These are phyloP conservation scores for Chrysina gloriosa DNA, from an alignment of 2,888 invertebrate genomes.

Conservation along the genomic window DNA sequence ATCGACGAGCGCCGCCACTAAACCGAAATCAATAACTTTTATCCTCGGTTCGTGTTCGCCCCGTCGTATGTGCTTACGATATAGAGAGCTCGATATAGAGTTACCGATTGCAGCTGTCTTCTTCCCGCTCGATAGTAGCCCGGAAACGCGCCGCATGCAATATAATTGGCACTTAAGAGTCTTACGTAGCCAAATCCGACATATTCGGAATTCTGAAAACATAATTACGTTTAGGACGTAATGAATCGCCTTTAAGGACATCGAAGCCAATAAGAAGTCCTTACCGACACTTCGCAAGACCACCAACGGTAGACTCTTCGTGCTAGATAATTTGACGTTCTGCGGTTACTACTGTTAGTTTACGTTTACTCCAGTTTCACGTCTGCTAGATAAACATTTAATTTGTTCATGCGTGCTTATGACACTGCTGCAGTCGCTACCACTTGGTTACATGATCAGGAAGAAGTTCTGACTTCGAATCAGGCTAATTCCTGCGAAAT, in stretches of 20 bases:
- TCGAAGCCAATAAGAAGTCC: conserved; percentile 54
- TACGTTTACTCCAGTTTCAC: conserved; percentile 29
- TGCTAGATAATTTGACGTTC: conserved; percentile 11
- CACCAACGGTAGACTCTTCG: background rate
- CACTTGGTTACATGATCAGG: background rate
- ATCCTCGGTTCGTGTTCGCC: conserved; percentile 29
- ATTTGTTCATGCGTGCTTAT: conserved; percentile 44
- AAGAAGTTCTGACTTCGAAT: background rate
- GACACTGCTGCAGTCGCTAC: background rate
- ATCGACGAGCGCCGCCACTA: conserved; percentile 13
- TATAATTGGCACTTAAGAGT: conserved; percentile 50
- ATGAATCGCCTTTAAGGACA: conserved; percentile 52
- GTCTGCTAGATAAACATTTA: conserved; percentile 36
- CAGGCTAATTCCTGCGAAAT: background rate
- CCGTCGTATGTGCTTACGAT: conserved; percentile 5
- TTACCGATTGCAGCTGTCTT: conserved; percentile 1
- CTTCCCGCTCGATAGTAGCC: conserved; percentile 3
- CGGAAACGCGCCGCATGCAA: conserved; percentile 35
- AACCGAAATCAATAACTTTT: conserved; percentile 35
- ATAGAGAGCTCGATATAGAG: conserved; percentile 3
- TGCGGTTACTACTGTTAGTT: conserved; percentile 1
- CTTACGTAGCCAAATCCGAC: conserved; percentile 53
- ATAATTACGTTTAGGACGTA: conserved; percentile 52
- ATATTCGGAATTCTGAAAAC: conserved; percentile 53
- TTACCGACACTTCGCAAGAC: conserved; percentile 1